Evolutionary conservation across 2,888 invertebrate species (phyloP), one percentile per base, ranked within the genome.

Genomic region (Plebejus anna): DNA sequence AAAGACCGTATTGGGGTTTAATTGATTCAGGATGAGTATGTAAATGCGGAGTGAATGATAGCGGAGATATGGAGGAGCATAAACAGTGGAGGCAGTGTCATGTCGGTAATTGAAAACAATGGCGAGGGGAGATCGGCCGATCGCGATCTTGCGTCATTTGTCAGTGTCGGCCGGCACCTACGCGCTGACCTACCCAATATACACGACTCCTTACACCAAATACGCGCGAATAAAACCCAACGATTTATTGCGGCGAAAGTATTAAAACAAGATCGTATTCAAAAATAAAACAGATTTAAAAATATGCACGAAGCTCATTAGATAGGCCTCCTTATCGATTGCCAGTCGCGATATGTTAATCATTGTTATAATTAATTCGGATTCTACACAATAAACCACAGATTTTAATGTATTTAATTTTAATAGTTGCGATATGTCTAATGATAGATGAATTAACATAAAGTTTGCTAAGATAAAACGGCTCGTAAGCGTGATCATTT

Each of bases 61-160:
- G 87, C 87, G 87, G 82, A 89, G 90, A 90, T 90, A 90, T 86
- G 84, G 84, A 88, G 85, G 84, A 84, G 86, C 86, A 89, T 55
- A 55, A 55, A 55, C 90, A 91, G 84, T 88, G 87, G 84, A 89
- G 87, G 86, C 85, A 89, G 90, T 91, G 92, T 92, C 92, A 91
- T 90, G 91, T 91, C 84, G 84, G 92, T 93, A 93, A 93, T 93
- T 93, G 93, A 93, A 93, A 93, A 93, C 93, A 93, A 93, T 93
- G 93, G 92, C 85, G 89, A 90, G 90, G 91, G 90, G 90, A 85
- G 88, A 85, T 82, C 90, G 90, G 94, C 93, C 95, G 96, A 96
- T 96, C 95, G 95, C 95, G 95, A 96, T 96, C 96, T 96, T 90
- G 92, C 90, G 93, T 96, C 96, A 96, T 96, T 96, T 96, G 96